Conservation (phyloP, 2,888 invertebrate genomes). For the Vandiemenella viatica region DNA sequence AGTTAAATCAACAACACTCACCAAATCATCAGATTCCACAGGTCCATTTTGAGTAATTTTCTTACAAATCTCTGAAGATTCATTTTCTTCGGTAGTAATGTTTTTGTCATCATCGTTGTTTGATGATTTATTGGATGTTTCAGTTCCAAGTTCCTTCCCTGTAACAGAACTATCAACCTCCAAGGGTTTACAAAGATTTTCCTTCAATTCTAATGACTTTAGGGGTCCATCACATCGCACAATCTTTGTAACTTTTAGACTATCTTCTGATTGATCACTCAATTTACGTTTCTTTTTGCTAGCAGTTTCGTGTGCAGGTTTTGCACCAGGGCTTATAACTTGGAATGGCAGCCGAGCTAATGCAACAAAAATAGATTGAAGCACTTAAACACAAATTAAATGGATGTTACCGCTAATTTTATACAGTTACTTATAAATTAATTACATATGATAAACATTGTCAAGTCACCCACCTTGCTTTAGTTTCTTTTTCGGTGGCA, state of each 20-base stretch:
- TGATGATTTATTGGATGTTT: constrained; percentile 6
- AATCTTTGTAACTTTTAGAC: constrained; percentile 31
- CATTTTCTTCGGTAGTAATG: constrained; percentile 12
- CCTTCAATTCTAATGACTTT: constrained; percentile 24
- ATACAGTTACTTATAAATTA: not conserved
- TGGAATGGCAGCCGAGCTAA: constrained; percentile 43
- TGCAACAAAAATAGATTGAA: not conserved
- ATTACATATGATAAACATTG: too few relatives aligned
- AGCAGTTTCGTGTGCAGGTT: constrained; percentile 21
- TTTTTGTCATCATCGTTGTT: constrained; percentile 13
- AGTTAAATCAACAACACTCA: too few relatives aligned
- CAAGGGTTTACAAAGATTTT: constrained; percentile 23
- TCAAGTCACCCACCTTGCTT: constrained; percentile 1
- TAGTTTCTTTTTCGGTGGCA: constrained; percentile 6
- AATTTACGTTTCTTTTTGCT: constrained; percentile 32
- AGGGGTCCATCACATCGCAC: constrained; percentile 3
- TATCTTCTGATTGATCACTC: constrained; percentile 27
- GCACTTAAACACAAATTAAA: not conserved
- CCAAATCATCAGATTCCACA: too few relatives aligned
- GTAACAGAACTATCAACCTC: not conserved
- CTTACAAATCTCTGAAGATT: too few relatives aligned
- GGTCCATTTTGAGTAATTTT: too few relatives aligned
- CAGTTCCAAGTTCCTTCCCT: constrained; percentile 18
- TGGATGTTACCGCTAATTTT: not conserved
- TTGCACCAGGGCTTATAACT: constrained; percentile 30